Evolutionary conservation across 2,113 vertebrate species (phyloP).

Genomic region (Puffinus mauretanicus): DNA sequence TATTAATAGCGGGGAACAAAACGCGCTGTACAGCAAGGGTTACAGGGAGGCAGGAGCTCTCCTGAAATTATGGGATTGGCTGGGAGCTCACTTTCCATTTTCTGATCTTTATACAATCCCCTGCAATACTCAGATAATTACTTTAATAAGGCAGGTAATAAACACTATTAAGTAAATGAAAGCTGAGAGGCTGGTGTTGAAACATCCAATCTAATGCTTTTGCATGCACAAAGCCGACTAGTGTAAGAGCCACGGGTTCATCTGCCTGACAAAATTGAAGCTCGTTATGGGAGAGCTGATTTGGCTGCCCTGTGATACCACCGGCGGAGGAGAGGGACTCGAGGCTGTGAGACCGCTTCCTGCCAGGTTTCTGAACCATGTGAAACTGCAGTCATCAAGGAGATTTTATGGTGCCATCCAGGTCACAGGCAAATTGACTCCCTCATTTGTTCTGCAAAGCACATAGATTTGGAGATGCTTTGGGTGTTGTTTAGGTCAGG

Average conservation of each 20-base stretch:
- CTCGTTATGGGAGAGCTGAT: not conserved
- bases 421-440: not conserved
- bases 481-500: not conserved
- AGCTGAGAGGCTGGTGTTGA: not conserved
- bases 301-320: not conserved
- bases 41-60: not conserved
- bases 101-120: not conserved
- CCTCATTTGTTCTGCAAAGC: not conserved
- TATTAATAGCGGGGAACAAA: not conserved
- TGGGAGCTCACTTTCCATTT: not conserved
- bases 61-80: not conserved
- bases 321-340: not conserved
- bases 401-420: not conserved
- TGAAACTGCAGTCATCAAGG: not conserved
- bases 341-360: not conserved
- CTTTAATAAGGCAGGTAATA: constrained; percentile 27
- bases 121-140: constrained; percentile 15
- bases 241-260: not conserved
- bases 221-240: not conserved
- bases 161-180: constrained; percentile 10
- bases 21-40: not conserved
- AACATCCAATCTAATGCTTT: not conserved
- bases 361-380: not conserved
- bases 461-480: not conserved
- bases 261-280: not conserved